phyloP scores from a whole-genome alignment of 2,888 invertebrate species.

The Ophioninae sp. region DNA sequence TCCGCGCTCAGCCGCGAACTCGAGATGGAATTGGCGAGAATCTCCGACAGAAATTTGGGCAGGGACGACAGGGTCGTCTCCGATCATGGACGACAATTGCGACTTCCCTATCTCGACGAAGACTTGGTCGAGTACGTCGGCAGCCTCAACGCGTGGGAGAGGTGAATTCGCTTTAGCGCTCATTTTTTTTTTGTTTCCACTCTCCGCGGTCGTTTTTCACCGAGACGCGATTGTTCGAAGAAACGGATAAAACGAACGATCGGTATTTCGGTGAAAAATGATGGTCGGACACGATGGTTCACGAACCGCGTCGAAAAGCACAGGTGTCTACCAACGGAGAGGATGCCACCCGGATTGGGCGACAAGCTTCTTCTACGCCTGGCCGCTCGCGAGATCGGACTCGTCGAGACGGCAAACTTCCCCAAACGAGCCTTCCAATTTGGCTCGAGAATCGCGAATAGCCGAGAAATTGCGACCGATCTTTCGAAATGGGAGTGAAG shows the following conservation, averaged over 20 bases:
- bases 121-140: slow-evolving; percentile 86
- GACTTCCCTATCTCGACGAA: slow-evolving; percentile 92
- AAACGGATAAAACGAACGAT: no score
- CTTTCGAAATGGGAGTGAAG: slow-evolving; percentile 82
- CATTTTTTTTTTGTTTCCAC: background rate
- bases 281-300: background rate
- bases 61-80: slow-evolving; percentile 96
- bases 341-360: slow-evolving; percentile 90
- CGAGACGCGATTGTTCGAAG: no score
- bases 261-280: no score
- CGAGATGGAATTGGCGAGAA: slow-evolving; percentile 90
- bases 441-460: slow-evolving; percentile 96
- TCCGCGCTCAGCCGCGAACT: slow-evolving; percentile 83
- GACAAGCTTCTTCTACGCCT: slow-evolving; percentile 95
- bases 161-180: slow-evolving; percentile 79
- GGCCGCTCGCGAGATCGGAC: slow-evolving; percentile 86
- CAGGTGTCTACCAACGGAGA: slow-evolving; percentile 84
- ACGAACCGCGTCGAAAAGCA: background rate
- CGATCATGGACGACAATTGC: slow-evolving; percentile 92
- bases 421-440: slow-evolving; percentile 98
- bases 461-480: slow-evolving; percentile 93
- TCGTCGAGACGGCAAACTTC: slow-evolving; percentile 85
- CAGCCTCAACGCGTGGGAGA: slow-evolving; percentile 86
- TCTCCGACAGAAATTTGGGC: slow-evolving; percentile 95
- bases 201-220: no score